Conservation (phyloP, 2,797 vertebrate species). For the Staurois parvus region DNA sequence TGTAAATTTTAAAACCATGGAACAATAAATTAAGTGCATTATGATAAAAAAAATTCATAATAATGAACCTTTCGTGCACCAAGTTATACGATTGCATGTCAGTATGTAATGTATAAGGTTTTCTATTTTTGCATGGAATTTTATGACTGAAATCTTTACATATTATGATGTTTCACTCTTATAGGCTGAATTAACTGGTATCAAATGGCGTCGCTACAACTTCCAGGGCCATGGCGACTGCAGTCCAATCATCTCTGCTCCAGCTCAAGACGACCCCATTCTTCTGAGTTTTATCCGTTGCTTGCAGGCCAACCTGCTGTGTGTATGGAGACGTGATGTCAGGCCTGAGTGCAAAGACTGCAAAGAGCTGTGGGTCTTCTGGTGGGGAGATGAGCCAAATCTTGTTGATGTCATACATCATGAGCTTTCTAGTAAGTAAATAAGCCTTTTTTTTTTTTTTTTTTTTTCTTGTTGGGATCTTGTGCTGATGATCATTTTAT, state of each 20-base stretch:
- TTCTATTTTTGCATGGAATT: neutral
- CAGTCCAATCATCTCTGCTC: conserved; percentile 95
- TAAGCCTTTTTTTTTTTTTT: neutral
- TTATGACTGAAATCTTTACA: neutral
- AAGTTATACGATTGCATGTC: too few species aligned
- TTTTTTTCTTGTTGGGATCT: neutral
- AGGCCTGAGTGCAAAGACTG: conserved; percentile 91
- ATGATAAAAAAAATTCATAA: too few species aligned
- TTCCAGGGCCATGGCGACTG: conserved; percentile 92
- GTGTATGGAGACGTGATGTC: conserved; percentile 95
- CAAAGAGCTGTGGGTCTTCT: conserved; percentile 99
- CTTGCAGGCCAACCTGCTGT: conserved; percentile 94
- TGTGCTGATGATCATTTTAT: neutral
- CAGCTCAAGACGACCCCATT: conserved; percentile 96
- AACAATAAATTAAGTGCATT: too few species aligned
- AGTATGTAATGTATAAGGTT: neutral
- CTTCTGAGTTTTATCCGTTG: conserved; percentile 97
- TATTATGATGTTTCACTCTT: neutral
- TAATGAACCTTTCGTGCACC: too few species aligned
- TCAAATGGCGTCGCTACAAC: conserved; percentile 99
- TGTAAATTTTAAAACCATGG: too few species aligned
- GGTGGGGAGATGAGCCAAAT: conserved; percentile 97
- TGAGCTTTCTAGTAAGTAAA: conserved; percentile 90
- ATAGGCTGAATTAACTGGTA: conserved; percentile 96
- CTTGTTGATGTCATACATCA: conserved; percentile 93